A percentile compares a stretch with the other conserved stretches of the same genome.
Evolutionary conservation across 2,113 vertebrate species (phyloP).

Genomic region (Struthio camelus): DNA sequence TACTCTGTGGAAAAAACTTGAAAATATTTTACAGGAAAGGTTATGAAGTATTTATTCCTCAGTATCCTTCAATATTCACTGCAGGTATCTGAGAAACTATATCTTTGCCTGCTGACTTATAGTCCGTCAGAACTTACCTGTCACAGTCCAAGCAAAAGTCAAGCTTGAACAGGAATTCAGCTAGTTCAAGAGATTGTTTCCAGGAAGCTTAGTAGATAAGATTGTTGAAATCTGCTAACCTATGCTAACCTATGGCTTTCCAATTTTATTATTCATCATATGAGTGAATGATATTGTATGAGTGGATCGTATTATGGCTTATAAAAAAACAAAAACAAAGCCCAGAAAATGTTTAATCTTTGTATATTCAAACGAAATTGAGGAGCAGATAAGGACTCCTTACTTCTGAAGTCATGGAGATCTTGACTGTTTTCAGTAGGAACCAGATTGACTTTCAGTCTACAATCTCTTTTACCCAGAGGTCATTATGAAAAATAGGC

Average conservation of each 20-base stretch:
- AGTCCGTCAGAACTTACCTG: not conserved
- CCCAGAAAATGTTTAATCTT: not conserved
- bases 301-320: not conserved
- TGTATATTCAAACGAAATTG: not conserved
- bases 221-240: slow-evolving; percentile 28
- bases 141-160: slow-evolving; percentile 30
- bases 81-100: not conserved
- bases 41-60: not conserved
- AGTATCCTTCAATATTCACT: not conserved
- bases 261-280: too few relatives aligned
- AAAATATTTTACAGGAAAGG: not conserved
- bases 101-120: not conserved
- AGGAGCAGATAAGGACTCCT: not conserved
- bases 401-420: not conserved
- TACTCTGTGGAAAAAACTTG: not conserved
- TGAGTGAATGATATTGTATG: too few relatives aligned
- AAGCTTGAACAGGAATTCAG: slow-evolving; percentile 32
- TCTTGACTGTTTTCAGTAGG: not conserved
- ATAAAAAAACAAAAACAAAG: not conserved
- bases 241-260: not conserved
- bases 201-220: slow-evolving; percentile 49
- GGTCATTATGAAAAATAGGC: too few relatives aligned
- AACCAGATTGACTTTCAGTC: not conserved
- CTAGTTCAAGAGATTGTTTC: slow-evolving; percentile 18
- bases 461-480: not conserved